These are phyloP conservation scores for Andrena fulva DNA, from an alignment of 2,888 invertebrate genomes.

Conservation along the genomic window DNA sequence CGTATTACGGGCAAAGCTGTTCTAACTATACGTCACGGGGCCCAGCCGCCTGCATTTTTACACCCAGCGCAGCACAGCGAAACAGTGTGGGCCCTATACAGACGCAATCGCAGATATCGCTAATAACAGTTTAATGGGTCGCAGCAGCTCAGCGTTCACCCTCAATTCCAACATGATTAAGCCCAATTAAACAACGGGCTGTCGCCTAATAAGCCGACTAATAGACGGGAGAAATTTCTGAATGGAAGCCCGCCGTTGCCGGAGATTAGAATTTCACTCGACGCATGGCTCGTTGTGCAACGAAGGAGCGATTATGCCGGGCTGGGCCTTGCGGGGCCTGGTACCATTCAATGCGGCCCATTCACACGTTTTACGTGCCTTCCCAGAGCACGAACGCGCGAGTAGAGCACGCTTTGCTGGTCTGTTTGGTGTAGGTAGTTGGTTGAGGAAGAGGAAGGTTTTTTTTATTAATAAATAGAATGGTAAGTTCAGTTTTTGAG, in stretches of 20 bases:
- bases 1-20: conserved; percentile 53
- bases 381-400: background rate
- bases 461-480: background rate
- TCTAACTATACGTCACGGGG: conserved; percentile 45
- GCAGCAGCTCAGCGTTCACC: background rate
- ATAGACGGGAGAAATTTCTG: conserved; percentile 26
- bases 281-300: background rate
- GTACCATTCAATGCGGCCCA: conserved; percentile 11
- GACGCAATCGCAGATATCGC: conserved; percentile 21
- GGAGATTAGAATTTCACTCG: conserved; percentile 20
- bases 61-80: conserved; percentile 24
- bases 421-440: background rate
- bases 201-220: conserved; percentile 16
- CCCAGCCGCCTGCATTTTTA: conserved; percentile 46
- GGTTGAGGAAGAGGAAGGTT: background rate
- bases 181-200: conserved; percentile 39
- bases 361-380: conserved; percentile 1
- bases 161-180: conserved; percentile 18
- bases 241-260: conserved; percentile 7
- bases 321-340: background rate
- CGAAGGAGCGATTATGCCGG: conserved; percentile 11
- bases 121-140: conserved; percentile 41
- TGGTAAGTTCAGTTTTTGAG: background rate
- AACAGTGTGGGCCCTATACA: background rate
- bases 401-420: background rate